Evolutionary conservation across 1,140 invertebrate species (phyloP).

Genomic region (Procambarus clarkii): DNA sequence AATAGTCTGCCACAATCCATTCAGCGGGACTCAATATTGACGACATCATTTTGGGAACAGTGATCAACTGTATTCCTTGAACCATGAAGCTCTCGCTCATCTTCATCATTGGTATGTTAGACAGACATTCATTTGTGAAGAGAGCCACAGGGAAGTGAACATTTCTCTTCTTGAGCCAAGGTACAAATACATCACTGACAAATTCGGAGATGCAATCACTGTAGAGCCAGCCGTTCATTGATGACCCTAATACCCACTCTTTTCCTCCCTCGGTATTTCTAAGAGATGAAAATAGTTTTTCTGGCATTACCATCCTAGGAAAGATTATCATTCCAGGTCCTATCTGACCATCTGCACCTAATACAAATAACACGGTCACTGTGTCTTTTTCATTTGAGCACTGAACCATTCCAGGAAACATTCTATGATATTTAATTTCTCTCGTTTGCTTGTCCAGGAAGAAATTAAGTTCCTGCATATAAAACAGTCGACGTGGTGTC

Average conservation of each 20-base stretch:
- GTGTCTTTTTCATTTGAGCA: conserved; percentile 57
- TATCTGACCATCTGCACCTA: conserved; percentile 35
- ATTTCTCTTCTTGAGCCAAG: conserved; percentile 34
- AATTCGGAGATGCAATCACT: conserved; percentile 51
- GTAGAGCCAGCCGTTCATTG: conserved; percentile 54
- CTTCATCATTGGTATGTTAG: conserved; percentile 18
- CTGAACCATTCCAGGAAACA: conserved; percentile 40
- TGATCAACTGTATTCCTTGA: conserved; percentile 48
- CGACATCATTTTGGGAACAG: conserved; percentile 33
- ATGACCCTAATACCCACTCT: conserved; percentile 62
- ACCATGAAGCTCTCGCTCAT: conserved; percentile 28
- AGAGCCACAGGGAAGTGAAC: conserved; percentile 44
- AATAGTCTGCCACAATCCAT: conserved; percentile 40
- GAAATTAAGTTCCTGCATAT: conserved; percentile 61
- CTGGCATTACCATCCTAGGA: conserved; percentile 59
- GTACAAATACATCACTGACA: conserved; percentile 54
- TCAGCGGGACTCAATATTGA: conserved; percentile 44
- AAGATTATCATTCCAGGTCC: conserved; percentile 62
- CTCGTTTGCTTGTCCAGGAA: conserved; percentile 55
- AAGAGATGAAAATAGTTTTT: conserved; percentile 55
- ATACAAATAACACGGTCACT: conserved; percentile 43
- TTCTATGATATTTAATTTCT: conserved; percentile 54
- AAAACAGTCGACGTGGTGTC: conserved; percentile 17
- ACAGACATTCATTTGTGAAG: conserved; percentile 52
- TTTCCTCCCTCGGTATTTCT: conserved; percentile 9